phyloP scores from a whole-genome alignment of 1,140 invertebrate species.

The Atopsyche davidsoni region DNA sequence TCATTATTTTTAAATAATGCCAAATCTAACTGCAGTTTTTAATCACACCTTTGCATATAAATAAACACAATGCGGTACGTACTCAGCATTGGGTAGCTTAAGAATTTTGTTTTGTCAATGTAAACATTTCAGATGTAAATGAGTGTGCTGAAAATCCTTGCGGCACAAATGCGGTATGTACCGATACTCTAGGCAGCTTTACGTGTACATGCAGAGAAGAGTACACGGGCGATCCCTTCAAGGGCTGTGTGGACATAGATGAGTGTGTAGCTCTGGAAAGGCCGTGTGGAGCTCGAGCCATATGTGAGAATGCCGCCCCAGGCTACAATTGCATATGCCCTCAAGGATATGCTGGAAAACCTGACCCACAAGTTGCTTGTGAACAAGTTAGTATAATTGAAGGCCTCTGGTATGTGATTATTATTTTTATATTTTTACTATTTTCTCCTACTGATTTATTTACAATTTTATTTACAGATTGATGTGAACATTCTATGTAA shows the following conservation, averaged over 20 bases:
- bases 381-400: conserved; percentile 76
- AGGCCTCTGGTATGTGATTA: too few species aligned
- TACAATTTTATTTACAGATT: conserved; percentile 52
- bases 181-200: conserved; percentile 81
- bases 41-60: too few species aligned
- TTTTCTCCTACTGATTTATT: conserved; percentile 16
- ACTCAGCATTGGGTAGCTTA: conserved; percentile 6
- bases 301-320: conserved; percentile 81
- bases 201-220: conserved; percentile 75
- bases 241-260: conserved; percentile 83
- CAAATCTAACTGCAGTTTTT: too few species aligned
- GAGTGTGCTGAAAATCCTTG: conserved; percentile 82
- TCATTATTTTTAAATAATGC: too few species aligned
- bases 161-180: conserved; percentile 77
- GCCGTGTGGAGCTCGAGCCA: conserved; percentile 79
- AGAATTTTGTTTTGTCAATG: conserved; percentile 14
- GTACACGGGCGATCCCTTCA: conserved; percentile 77
- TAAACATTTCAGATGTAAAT: conserved; percentile 67
- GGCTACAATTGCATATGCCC: conserved; percentile 85
- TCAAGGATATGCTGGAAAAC: conserved; percentile 79
- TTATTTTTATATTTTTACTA: neutral
- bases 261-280: conserved; percentile 77
- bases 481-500: conserved; percentile 81
- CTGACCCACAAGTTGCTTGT: conserved; percentile 75
- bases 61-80: too few species aligned